These are phyloP conservation scores for Calliopsis andreniformis DNA, from an alignment of 1,140 invertebrate genomes.

Conservation along the genomic window DNA sequence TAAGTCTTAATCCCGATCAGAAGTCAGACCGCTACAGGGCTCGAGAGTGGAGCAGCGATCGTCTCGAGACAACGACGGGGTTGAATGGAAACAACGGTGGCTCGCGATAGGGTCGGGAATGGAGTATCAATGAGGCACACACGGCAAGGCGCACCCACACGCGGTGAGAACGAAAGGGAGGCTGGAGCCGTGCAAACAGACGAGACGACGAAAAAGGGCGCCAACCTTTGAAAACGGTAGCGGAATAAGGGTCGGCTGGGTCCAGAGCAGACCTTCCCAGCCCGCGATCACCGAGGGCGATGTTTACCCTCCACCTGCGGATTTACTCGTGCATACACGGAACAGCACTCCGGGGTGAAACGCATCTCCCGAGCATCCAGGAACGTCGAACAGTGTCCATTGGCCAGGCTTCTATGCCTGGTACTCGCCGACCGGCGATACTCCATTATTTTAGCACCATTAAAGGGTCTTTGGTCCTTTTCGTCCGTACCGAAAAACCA, in stretches of 20 bases:
- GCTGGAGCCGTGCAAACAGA: slow-evolving; percentile 51
- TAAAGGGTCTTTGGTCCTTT: slow-evolving; percentile 56
- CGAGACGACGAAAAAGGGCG: slow-evolving; percentile 48
- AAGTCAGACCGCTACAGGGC: slow-evolving; percentile 17
- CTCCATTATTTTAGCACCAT: slow-evolving; percentile 57
- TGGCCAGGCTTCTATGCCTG: slow-evolving; percentile 40
- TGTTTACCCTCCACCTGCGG: slow-evolving; percentile 69
- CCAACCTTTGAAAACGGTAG: slow-evolving; percentile 51
- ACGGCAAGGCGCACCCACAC: slow-evolving; percentile 43
- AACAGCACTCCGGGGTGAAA: slow-evolving; percentile 70
- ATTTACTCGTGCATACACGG: slow-evolving; percentile 74
- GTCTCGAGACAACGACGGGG: slow-evolving; percentile 33
- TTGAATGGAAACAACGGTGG: slow-evolving; percentile 4
- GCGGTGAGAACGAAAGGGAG: slow-evolving; percentile 33
- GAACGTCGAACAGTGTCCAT: slow-evolving; percentile 52
- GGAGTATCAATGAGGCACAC: slow-evolving; percentile 53
- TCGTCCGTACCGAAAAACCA: slow-evolving; percentile 20
- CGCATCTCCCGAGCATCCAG: slow-evolving; percentile 59
- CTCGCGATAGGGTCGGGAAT: slow-evolving; percentile 4
- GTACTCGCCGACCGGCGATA: slow-evolving; percentile 43
- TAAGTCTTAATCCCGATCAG: slow-evolving; percentile 6
- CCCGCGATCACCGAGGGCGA: slow-evolving; percentile 54
- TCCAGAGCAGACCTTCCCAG: slow-evolving; percentile 34
- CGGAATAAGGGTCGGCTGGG: slow-evolving; percentile 29
- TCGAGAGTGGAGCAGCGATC: slow-evolving; percentile 20